Evolutionary conservation across 2,113 vertebrate genomes (phyloP).

Genomic region (Suncus etruscus): DNA sequence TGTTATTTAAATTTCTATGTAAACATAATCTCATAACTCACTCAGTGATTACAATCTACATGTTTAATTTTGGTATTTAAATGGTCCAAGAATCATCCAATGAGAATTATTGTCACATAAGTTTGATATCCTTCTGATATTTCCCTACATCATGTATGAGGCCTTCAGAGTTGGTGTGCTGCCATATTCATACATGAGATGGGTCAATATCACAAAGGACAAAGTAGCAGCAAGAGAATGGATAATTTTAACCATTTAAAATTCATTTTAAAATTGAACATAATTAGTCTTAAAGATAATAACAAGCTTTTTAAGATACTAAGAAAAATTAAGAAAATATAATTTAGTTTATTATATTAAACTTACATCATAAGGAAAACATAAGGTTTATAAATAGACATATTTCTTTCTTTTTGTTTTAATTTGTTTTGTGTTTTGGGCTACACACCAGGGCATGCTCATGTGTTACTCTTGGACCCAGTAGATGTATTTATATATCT

Average conservation of each 20-base stretch:
- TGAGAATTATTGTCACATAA: not conserved
- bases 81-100: not conserved
- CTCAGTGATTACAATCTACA: not conserved
- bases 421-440: no score
- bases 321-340: not conserved
- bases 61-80: not conserved
- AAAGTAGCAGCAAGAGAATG: not conserved
- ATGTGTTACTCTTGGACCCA: no score
- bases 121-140: not conserved
- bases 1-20: not conserved
- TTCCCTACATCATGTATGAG: not conserved
- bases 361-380: not conserved
- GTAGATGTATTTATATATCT: not conserved
- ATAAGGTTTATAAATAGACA: not conserved
- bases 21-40: not conserved
- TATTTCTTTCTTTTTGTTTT: no score
- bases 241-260: not conserved
- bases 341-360: not conserved
- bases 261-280: not conserved
- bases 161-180: not conserved
- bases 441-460: no score
- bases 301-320: not conserved
- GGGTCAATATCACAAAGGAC: no score
- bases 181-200: no score
- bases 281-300: not conserved